Evolutionary conservation across 2,888 invertebrate species (phyloP).

Genomic region (Stenurella melanura): DNA sequence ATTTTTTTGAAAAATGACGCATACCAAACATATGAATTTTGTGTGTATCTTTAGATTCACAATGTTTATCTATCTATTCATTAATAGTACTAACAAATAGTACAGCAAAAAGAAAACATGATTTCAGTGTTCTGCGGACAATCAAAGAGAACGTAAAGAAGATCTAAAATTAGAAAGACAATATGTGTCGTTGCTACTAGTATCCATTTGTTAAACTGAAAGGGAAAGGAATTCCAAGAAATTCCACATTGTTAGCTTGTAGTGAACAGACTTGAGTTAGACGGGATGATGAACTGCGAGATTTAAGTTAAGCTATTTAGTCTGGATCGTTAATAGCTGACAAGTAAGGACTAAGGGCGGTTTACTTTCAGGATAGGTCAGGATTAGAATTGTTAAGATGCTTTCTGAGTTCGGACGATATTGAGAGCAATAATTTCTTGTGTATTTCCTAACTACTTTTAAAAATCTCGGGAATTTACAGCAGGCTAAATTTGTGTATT

Average conservation of each 20-base stretch:
- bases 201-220: not conserved
- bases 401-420: not conserved
- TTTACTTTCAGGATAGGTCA: slow-evolving; percentile 38
- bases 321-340: slow-evolving; percentile 20
- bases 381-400: slow-evolving; percentile 34
- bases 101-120: no score
- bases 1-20: no score
- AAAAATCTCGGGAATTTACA: not conserved
- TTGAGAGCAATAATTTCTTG: slow-evolving; percentile 7
- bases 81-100: no score
- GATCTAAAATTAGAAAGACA: no score
- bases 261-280: slow-evolving; percentile 11
- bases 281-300: slow-evolving; percentile 28
- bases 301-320: slow-evolving; percentile 31
- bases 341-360: not conserved
- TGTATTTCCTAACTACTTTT: not conserved
- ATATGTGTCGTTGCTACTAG: not conserved
- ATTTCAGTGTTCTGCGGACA: not conserved
- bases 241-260: not conserved
- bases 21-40: no score
- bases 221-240: slow-evolving; percentile 8
- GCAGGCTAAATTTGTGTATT: no score
- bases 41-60: no score
- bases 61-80: no score
- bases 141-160: no score